Percentiles rank a stretch among this genome's conserved stretches.
Evolutionary conservation across 1,140 invertebrate species (phyloP).

Genomic region (Cyrtorhinus lividipennis): DNA sequence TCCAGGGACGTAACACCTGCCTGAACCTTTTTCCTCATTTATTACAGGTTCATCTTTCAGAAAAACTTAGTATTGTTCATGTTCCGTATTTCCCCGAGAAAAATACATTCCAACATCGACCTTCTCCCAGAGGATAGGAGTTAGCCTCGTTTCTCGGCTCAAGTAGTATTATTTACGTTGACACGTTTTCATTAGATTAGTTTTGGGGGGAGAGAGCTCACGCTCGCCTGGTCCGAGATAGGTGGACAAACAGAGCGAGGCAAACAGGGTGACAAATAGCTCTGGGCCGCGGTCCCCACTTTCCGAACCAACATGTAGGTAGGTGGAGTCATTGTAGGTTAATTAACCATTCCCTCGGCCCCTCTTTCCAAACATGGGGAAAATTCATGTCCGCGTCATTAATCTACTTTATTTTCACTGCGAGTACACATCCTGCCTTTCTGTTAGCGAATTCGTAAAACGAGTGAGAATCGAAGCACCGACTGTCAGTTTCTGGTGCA

Average conservation of each 20-base stretch:
- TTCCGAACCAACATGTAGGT: neutral
- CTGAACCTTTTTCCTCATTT: no score
- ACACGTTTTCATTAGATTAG: constrained; percentile 1
- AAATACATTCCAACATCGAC: no score
- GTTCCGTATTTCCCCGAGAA: no score
- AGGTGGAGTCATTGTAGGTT: neutral
- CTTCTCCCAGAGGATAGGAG: no score
- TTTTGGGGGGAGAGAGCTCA: neutral
- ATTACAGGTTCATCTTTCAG: no score
- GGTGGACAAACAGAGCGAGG: neutral
- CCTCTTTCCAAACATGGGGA: neutral
- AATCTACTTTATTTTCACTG: neutral
- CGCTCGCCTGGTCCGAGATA: neutral
- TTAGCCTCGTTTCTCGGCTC: no score
- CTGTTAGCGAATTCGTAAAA: no score
- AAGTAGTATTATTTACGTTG: neutral
- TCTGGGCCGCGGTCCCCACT: neutral
- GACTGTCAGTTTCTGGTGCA: no score
- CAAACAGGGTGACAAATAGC: constrained; percentile 1
- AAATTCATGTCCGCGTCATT: neutral
- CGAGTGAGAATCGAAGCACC: no score
- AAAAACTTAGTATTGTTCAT: no score
- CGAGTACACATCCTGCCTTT: no score
- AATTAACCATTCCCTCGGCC: neutral
- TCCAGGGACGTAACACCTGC: no score